A percentile compares a stretch with the other conserved stretches of the same genome.
phyloP scores from a whole-genome alignment of 2,888 invertebrate species.

The Polydrusus pterygomalis region DNA sequence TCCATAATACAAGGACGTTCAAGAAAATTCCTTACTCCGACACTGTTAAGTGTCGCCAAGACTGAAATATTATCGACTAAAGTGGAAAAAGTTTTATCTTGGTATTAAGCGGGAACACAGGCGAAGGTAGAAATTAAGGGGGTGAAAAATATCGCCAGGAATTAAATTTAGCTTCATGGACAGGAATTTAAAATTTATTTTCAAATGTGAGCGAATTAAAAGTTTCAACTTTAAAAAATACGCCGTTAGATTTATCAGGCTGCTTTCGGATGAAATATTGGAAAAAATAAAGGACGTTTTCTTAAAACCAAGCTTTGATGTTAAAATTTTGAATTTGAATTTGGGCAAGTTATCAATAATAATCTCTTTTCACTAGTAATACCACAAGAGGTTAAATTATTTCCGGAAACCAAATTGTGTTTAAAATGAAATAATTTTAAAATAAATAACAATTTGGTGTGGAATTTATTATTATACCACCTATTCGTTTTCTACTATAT shows the following conservation, averaged over 20 bases:
- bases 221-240: conserved; percentile 43
- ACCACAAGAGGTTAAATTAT: no score
- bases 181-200: conserved; percentile 52
- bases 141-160: conserved; percentile 49
- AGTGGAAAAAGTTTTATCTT: conserved; percentile 47
- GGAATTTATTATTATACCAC: no score
- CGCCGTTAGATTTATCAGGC: conserved; percentile 20
- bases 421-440: no score
- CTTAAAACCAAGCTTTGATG: conserved; percentile 16
- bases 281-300: conserved; percentile 10
- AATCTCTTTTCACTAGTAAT: no score
- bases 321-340: conserved; percentile 10
- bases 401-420: no score
- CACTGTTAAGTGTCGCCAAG: conserved; percentile 14
- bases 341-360: no score
- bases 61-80: conserved; percentile 36
- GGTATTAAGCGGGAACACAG: conserved; percentile 44
- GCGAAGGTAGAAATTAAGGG: conserved; percentile 53
- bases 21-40: neutral
- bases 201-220: conserved; percentile 48
- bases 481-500: no score
- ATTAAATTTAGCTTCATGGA: conserved; percentile 51
- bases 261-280: conserved; percentile 12
- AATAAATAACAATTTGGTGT: no score
- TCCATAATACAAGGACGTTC: no score